Percentiles rank a stretch among this genome's conserved stretches.
Evolutionary conservation across 2,888 invertebrate genomes (phyloP).

Genomic region (Drosophila hamatofila): DNA sequence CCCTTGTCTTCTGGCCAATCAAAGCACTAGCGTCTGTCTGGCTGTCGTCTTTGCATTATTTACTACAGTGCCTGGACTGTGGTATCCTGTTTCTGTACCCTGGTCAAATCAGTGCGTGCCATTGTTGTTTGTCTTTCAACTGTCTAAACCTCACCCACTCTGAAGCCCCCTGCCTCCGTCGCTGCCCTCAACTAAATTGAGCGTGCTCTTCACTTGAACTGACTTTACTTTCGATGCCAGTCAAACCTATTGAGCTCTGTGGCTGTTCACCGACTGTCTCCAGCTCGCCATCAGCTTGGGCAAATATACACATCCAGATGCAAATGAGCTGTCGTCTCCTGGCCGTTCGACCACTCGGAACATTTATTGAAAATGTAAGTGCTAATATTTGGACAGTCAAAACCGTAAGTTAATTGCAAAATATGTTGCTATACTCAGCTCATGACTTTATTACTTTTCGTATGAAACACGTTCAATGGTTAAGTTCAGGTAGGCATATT

Average conservation of each 20-base stretch:
- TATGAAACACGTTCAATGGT: neutral
- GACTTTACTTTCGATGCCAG: constrained; percentile 54
- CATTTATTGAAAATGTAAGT: constrained; percentile 75
- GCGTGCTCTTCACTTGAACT: constrained; percentile 47
- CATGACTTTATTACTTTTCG: constrained; percentile 24
- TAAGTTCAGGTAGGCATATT: neutral
- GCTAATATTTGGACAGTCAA: constrained; percentile 73
- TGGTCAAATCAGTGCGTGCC: constrained; percentile 75
- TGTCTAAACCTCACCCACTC: constrained; percentile 13
- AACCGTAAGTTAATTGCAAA: constrained; percentile 75
- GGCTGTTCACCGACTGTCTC: constrained; percentile 27
- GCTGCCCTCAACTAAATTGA: constrained; percentile 60
- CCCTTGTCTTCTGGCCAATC: constrained; percentile 62
- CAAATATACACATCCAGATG: constrained; percentile 53
- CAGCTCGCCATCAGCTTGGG: constrained; percentile 20
- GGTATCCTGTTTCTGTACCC: constrained; percentile 29
- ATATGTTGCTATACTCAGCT: constrained; percentile 37
- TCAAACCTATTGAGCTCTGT: constrained; percentile 56
- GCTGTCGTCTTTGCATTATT: constrained; percentile 39
- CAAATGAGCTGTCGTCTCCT: constrained; percentile 61
- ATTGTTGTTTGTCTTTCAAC: constrained; percentile 74
- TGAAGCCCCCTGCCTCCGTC: neutral
- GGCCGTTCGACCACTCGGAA: constrained; percentile 30
- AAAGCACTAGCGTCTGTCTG: constrained; percentile 65
- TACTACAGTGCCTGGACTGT: constrained; percentile 19